Conservation (phyloP, 2,888 invertebrate genomes). For the Netelia virgata region DNA sequence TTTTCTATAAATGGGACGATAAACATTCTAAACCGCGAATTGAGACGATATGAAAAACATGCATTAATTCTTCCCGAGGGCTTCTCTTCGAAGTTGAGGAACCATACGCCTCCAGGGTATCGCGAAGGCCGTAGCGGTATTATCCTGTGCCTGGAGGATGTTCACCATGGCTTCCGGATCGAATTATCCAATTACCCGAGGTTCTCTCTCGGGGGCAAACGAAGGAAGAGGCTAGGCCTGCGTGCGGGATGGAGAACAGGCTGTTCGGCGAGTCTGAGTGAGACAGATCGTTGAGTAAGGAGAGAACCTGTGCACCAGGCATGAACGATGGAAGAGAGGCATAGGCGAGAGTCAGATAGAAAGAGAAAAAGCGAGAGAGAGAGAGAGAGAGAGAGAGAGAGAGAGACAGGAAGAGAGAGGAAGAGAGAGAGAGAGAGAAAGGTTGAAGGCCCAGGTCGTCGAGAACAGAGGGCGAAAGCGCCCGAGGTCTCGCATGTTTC, state of each 20-base stretch:
- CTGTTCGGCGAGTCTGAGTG: slow-evolving; percentile 50
- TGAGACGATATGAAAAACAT: too few relatives aligned
- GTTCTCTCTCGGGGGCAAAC: slow-evolving; percentile 67
- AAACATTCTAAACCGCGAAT: too few relatives aligned
- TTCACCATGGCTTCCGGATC: slow-evolving; percentile 74
- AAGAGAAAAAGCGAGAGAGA: slow-evolving; percentile 35
- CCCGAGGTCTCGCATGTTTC: slow-evolving; percentile 47
- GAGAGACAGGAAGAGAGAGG: too few relatives aligned
- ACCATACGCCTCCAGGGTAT: not conserved
- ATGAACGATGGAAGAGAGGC: slow-evolving; percentile 53
- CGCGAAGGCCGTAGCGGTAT: slow-evolving; percentile 12
- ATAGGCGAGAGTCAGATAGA: slow-evolving; percentile 17
- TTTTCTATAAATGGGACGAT: too few relatives aligned
- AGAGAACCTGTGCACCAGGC: slow-evolving; percentile 57
- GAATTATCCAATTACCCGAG: slow-evolving; percentile 82
- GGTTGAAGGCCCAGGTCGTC: slow-evolving; percentile 25
- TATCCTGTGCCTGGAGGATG: slow-evolving; percentile 39
- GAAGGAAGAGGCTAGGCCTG: slow-evolving; percentile 30
- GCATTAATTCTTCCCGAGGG: too few relatives aligned
- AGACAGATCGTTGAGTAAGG: slow-evolving; percentile 57
- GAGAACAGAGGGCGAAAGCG: slow-evolving; percentile 47
- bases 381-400: slow-evolving; percentile 13
- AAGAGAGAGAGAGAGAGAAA: too few relatives aligned
- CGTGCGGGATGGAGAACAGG: slow-evolving; percentile 43
- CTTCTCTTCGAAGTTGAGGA: not conserved